Percentiles rank a stretch among this genome's conserved stretches.
Evolutionary conservation across 2,888 invertebrate genomes (phyloP).

Genomic region (Athrips mouffetella): DNA sequence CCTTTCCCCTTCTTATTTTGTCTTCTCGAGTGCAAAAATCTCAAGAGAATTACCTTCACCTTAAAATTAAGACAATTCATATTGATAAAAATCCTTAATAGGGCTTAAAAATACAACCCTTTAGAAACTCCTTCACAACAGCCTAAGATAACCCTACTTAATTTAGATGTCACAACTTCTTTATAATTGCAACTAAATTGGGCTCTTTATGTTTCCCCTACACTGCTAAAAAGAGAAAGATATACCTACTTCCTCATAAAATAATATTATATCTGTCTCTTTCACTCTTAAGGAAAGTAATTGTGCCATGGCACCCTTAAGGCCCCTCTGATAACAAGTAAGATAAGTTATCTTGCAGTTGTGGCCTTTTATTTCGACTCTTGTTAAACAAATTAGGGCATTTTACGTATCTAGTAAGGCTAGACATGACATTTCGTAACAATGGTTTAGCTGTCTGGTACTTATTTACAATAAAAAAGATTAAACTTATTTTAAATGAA

Average conservation of each 20-base stretch:
- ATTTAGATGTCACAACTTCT: slow-evolving; percentile 14
- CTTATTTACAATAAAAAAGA: no score
- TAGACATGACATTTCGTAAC: no score
- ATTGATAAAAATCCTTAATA: neutral
- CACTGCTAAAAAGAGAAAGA: neutral
- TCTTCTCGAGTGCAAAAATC: no score
- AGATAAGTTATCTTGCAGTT: neutral
- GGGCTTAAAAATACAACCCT: neutral
- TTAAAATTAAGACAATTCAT: no score
- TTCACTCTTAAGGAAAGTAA: neutral
- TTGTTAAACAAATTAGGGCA: neutral
- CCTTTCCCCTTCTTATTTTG: no score
- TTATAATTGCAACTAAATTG: slow-evolving; percentile 10
- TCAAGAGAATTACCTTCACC: no score
- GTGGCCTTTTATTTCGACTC: neutral
- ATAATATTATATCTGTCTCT: neutral
- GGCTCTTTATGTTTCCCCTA: neutral
- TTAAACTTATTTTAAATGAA: no score
- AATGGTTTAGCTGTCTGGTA: no score
- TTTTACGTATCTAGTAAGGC: no score
- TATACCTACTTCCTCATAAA: no score
- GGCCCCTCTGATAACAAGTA: neutral
- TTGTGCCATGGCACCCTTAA: neutral
- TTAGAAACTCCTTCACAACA: neutral
- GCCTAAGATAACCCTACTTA: slow-evolving; percentile 5